Base-by-base conservation (phyloP, 2,797 vertebrate genomes). In the Erpetoichthys calabaricus region DNA sequence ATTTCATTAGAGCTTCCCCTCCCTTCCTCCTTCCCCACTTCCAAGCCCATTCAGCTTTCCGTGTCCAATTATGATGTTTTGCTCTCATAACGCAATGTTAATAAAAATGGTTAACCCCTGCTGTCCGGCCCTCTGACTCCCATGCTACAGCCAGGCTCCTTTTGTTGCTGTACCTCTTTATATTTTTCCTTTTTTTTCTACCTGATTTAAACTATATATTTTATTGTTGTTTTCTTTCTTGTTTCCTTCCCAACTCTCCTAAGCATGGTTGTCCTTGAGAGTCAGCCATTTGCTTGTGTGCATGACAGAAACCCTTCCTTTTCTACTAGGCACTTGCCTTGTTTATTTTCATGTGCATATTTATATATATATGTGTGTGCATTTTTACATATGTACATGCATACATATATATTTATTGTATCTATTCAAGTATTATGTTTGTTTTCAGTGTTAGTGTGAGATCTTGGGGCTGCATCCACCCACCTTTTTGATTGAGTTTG, bases 291-390 rank as follows among this genome's bases (percentile, higher is more conserved):
- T 79, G 82, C 80, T 82, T 80, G 83, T 78, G 74, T 86, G 89
- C 90, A 89, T 92, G 91, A 87, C 57, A 63, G 67, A 76, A 67
- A 66, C 73, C 80, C 73, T 76, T 67, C 25, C 75, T 68, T 68
- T 63, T 60, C 59, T 70, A 73, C 70, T 80, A 80, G 43, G 64
- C 56, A 64, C 10, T 75, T 80, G 72, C 67, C 63, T 73, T 73
- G 66, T 76, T 73, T 70, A 64, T 63, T 60, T 71, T 70, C 58
- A 63, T 78, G 76, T 83, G 62, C 74, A 60, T 68, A 52, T 72
- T 71, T 72, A 66, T 75, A 56, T 59, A 47, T 62, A 56, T 77
- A 56, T 74, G 63, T 60, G 54, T 25, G 25, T 25, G 25, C 25
- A 25, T 76, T 73, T 70, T 64, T 63, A 60, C 70, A 69, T 58